These are phyloP conservation scores for Desmophyllum pertusum DNA, from an alignment of 92 coral and sea anemone species.

Conservation along the genomic window DNA sequence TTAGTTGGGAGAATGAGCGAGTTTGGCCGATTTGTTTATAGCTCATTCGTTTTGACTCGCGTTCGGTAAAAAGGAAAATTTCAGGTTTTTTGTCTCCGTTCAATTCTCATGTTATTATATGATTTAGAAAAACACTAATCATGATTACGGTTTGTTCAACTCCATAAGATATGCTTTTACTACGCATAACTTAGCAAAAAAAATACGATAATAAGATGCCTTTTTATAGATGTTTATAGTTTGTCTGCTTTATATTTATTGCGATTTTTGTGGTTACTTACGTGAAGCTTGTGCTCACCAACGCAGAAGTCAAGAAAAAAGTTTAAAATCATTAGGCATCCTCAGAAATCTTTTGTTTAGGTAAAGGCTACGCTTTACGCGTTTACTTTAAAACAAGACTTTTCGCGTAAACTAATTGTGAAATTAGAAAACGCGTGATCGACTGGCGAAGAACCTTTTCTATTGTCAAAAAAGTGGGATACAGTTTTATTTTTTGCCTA, in stretches of 20 bases:
- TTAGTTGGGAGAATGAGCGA: not conserved
- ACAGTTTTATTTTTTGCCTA: not conserved
- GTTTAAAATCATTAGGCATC: not conserved
- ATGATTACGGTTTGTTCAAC: not conserved
- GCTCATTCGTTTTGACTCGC: not conserved
- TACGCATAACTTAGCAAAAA: not conserved
- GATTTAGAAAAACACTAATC: not conserved
- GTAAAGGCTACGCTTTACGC: not conserved
- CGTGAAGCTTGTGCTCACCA: not conserved
- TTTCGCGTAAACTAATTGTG: not conserved
- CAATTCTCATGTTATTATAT: not conserved
- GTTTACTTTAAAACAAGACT: not conserved
- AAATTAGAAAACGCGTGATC: not conserved
- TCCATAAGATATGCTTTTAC: not conserved
- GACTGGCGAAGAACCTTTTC: not conserved
- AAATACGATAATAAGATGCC: not conserved
- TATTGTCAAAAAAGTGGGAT: not conserved
- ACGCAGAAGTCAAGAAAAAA: slow-evolving; percentile 8
- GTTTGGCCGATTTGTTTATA: not conserved
- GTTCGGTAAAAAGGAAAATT: too few species aligned
- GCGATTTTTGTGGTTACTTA: not conserved
- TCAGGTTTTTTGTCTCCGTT: not conserved
- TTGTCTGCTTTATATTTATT: not conserved
- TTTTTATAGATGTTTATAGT: too few species aligned
- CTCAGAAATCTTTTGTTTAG: slow-evolving; percentile 1